Percentiles rank a stretch among this genome's conserved stretches.
Conservation (phyloP, 2,797 vertebrate genomes). For the Pogoniulus pusillus region DNA sequence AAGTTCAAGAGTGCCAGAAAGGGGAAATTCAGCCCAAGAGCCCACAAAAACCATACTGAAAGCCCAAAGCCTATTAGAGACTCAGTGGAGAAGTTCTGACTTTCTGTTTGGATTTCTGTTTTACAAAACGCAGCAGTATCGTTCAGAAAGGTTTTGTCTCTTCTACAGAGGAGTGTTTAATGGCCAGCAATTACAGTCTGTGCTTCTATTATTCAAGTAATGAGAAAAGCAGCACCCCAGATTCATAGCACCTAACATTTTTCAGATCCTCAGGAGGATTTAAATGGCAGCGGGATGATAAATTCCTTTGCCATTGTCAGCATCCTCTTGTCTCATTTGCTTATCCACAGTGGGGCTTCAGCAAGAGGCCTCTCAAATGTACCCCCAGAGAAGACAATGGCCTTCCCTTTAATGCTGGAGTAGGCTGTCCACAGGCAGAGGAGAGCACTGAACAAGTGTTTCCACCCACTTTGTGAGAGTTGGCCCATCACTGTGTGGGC, state of each 20-base stretch:
- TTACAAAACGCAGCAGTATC: background rate
- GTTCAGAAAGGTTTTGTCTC: background rate
- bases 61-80: background rate
- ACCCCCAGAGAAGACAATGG: background rate
- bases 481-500: rapidly evolving
- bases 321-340: background rate
- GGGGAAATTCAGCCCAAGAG: background rate
- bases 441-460: background rate
- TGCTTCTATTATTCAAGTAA: background rate
- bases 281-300: background rate
- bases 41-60: background rate
- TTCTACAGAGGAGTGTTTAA: background rate
- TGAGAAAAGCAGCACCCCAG: background rate
- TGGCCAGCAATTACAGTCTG: background rate
- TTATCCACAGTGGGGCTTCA: background rate
- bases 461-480: background rate
- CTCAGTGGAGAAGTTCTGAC: background rate
- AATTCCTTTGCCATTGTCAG: background rate
- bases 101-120: background rate
- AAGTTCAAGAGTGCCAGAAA: background rate
- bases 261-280: background rate
- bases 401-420: background rate
- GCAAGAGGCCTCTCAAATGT: background rate
- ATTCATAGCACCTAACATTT: background rate
- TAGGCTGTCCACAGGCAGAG: background rate